A percentile compares a stretch with the other conserved stretches of the same genome.
These are phyloP conservation scores for Hipposideros larvatus DNA, from an alignment of 2,797 vertebrate species.

Conservation along the genomic window DNA sequence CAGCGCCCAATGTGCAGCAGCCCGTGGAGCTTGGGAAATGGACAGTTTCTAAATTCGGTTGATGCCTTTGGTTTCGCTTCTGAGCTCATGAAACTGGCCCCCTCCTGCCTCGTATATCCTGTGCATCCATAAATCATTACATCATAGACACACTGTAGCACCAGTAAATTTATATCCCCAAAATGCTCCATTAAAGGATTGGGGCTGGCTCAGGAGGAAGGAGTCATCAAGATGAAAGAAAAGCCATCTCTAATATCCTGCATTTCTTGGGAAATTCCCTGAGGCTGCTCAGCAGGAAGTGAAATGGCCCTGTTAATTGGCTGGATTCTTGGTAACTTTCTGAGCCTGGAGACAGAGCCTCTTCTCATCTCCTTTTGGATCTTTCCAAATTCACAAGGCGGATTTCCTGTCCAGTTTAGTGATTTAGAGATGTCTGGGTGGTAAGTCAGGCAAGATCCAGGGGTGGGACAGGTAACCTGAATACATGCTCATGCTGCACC, in stretches of 20 bases:
- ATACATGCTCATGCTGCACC: not conserved
- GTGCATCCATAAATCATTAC: conserved; percentile 80
- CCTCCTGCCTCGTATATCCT: conserved; percentile 57
- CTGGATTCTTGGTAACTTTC: conserved; percentile 21
- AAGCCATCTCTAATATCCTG: conserved; percentile 72
- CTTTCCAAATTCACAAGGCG: not conserved
- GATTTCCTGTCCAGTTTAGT: not conserved
- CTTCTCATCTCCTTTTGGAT: not conserved
- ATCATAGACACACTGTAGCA: conserved; percentile 81
- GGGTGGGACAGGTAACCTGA: conserved; percentile 23
- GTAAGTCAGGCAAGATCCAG: not conserved
- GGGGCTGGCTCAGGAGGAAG: conserved; percentile 67
- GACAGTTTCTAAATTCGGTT: conserved; percentile 58
- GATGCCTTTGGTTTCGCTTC: conserved; percentile 78
- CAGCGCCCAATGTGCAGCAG: not conserved
- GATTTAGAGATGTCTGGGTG: conserved; percentile 28
- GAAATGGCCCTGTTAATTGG: conserved; percentile 18
- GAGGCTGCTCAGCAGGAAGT: conserved; percentile 61
- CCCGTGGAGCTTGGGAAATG: not conserved
- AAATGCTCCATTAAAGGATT: conserved; percentile 75
- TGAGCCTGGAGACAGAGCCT: not conserved
- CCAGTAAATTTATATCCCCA: conserved; percentile 79
- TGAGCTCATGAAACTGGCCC: conserved; percentile 73
- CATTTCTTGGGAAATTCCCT: conserved; percentile 85
- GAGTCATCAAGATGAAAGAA: conserved; percentile 86